Conservation (phyloP, 2,888 invertebrate species). For the Troides oblongomaculatus region DNA sequence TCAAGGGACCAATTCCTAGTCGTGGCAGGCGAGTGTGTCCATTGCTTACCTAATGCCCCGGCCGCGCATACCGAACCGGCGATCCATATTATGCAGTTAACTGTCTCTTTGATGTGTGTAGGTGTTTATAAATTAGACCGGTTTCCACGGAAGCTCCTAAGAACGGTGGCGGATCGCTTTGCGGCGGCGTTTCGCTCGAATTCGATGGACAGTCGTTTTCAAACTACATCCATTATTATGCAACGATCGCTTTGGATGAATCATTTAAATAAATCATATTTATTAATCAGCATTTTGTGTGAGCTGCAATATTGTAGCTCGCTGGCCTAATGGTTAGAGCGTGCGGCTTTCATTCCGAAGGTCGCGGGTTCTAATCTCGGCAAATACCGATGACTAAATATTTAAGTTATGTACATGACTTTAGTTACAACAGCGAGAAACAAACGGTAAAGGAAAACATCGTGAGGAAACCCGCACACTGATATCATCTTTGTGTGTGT, state of each 20-base stretch:
- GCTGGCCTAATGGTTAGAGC: no score
- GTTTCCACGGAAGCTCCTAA: constrained; percentile 27
- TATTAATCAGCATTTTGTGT: no score
- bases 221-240: constrained; percentile 17
- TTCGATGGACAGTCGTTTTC: constrained; percentile 10
- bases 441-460: no score
- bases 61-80: constrained; percentile 24
- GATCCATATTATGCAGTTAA: constrained; percentile 30
- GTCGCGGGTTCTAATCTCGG: no score
- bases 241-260: constrained; percentile 16
- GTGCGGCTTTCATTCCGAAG: no score
- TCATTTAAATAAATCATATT: no score
- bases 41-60: constrained; percentile 27
- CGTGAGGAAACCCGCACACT: no score
- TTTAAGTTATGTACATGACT: no score
- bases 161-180: constrained; percentile 14
- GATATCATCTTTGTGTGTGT: no score
- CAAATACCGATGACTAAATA: no score
- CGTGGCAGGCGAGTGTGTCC: constrained; percentile 24
- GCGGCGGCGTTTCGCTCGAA: constrained; percentile 7
- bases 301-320: no score
- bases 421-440: no score
- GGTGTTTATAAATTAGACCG: constrained; percentile 31
- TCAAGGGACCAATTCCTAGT: constrained; percentile 26
- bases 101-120: constrained; percentile 27